Evolutionary conservation across 2,113 vertebrate species (phyloP), one percentile per base, ranked within the genome.

Genomic region (Alectura lathami): DNA sequence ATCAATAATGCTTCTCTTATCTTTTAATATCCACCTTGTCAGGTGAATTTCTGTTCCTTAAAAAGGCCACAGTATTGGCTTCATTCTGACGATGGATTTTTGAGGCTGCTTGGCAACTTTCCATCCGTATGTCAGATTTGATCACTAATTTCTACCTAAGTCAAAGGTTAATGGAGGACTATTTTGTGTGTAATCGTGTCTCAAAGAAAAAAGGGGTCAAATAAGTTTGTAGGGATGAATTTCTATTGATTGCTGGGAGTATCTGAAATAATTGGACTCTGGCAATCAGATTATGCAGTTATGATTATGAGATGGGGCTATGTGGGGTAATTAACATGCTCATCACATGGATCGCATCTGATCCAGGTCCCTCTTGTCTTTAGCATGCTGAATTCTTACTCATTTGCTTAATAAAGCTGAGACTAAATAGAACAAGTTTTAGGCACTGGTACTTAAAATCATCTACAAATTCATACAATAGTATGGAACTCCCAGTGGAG

Each of bases 161-260:
- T 74, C 86, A 89, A 82, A 96, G 91, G 96, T 92, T 95, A 94
- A 97, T 93, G 93, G 76, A 89, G 57, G 62, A 38, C 23, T 89
- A 51, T 40, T 89, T n/a, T 6, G 43, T 86, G 36, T 92, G 69
- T 89, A 86, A 91, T 79, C 0, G 2, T 82, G 36, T 22, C 24
- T 84, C 2, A 2, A 32, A 53, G 47, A 81, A 47, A 66, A 93
- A 91, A 84, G 29, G 24, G 89, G 91, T 96, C 77, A 89, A 78
- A 84, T 13, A 91, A 51, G 43, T 92, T 96, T 92, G 84, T 29
- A 56, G 69, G n/a, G 74, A 81, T 89, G 86, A 86, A 78, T 79
- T 47, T 60, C 21, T 89, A 82, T 89, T 96, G 94, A 96, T 92
- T 92, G 62, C 56, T 60, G 72, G 53, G 36, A 92, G 43, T 93